Evolutionary conservation across 2,888 invertebrate genomes (phyloP).

Genomic region (Pristionchus maxplancki): DNA sequence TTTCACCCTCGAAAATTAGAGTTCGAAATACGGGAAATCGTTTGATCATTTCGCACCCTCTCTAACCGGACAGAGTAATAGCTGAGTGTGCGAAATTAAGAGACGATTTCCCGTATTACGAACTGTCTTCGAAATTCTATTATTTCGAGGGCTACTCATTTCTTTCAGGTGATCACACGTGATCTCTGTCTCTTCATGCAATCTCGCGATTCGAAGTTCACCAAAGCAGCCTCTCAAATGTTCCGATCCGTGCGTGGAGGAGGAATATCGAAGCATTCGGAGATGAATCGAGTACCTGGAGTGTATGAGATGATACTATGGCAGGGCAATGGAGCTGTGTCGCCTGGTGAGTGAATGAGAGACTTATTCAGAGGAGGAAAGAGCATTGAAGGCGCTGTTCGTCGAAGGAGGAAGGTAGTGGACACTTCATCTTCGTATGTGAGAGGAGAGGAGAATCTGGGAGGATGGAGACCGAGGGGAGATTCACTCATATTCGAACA

Average conservation of each 20-base stretch:
- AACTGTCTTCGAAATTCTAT: no score
- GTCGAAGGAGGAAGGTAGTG: conserved; percentile 93
- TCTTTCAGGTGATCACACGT: conserved; percentile 85
- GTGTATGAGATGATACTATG: conserved; percentile 96
- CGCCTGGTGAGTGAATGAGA: conserved; percentile 84
- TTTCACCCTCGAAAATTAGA: no score
- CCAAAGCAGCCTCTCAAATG: conserved; percentile 72
- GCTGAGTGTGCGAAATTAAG: no score
- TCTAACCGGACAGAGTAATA: no score
- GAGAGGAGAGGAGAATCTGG: conserved; percentile 97
- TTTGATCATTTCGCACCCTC: no score
- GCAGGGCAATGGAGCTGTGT: conserved; percentile 95
- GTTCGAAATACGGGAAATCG: no score
- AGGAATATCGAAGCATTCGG: conserved; percentile 81
- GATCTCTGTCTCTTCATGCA: conserved; percentile 97
- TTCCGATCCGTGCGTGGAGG: conserved; percentile 74
- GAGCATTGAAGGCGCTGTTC: conserved; percentile 86
- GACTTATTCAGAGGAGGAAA: no score
- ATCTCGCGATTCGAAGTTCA: conserved; percentile 86
- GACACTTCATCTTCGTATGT: conserved; percentile 99
- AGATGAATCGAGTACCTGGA: conserved; percentile 95
- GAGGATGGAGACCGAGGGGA: conserved; percentile 97
- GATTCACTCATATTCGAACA: conserved; percentile 99
- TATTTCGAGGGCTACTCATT: no score
- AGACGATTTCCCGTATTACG: no score